Base-by-base conservation (phyloP, 1,140 invertebrate genomes). In the Harlomillsia oculata region DNA sequence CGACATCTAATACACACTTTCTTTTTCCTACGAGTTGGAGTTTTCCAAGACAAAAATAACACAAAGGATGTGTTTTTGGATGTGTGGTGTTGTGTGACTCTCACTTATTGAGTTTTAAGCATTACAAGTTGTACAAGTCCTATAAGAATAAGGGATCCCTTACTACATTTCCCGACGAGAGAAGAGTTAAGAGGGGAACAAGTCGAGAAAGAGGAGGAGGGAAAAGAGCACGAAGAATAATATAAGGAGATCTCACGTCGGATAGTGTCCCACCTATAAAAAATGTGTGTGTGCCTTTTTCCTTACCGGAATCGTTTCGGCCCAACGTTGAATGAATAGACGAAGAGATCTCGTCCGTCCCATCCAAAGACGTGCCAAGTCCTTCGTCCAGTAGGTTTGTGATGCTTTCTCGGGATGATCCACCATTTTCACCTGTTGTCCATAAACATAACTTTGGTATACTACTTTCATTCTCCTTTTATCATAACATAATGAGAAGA, bases 311-410 rank as follows among this genome's bases (percentile, higher is more conserved):
- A 43, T 65, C 63, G 41, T 62, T 62, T 57, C 63, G 29, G 6
- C 63, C 63, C 36, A 65, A 44, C 32, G 59, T 56, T 32, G 63
- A 60, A 54, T 62, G 60, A 53, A 56, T 64, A 26, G 57, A 59
- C 28, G 58, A 58, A 18, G 50, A 46, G 34, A 61, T 61, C 49
- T 64, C 63, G 46, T 65, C 63, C n/a, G 59, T 60, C 30, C 63
- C 63, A 43, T 65, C 63, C 20, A 65, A 54, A 3, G 59, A 62
- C 20, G 63, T 65, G 45, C 63, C 63, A 29, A 65, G 63, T 45
- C 63, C 63, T 57, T 65, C 63, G 46, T 65, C 63, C 41, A 65
- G 50, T 36, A 65, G 44, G 49, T 60, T 65, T 29, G 59, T 46
- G 26, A 65, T 52, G 43, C 58, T 62, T 52, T 61, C 59, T 48